phyloP scores from a whole-genome alignment of 2,797 vertebrate genomes.

The Chelonia mydas region DNA sequence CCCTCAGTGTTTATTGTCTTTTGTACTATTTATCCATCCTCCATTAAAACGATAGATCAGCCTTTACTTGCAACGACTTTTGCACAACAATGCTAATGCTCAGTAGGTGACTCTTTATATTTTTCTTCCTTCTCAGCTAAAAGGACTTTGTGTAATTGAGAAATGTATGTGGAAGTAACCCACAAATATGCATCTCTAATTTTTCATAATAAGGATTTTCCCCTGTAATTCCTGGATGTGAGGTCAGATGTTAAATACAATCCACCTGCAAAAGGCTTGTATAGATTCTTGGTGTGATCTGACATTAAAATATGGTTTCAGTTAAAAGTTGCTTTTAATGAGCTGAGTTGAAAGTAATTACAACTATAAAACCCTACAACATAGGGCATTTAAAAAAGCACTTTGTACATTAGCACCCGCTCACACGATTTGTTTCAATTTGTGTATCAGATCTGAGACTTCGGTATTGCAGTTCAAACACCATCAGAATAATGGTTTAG shows the following conservation, averaged over 20 bases:
- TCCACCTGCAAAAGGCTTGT: neutral
- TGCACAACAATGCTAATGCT: fast-evolving
- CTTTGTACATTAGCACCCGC: neutral
- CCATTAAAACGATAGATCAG: neutral
- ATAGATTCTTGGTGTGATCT: neutral
- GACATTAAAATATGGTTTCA: neutral
- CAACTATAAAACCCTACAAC: conserved; percentile 2
- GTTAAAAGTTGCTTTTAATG: neutral
- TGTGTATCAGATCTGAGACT: neutral
- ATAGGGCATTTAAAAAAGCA: neutral
- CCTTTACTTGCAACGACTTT: neutral
- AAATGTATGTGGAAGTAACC: neutral
- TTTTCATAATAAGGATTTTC: neutral
- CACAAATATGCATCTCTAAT: neutral
- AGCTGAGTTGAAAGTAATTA: neutral
- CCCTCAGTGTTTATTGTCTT: neutral
- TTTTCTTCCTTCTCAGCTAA: neutral
- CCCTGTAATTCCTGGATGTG: neutral
- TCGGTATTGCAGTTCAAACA: neutral
- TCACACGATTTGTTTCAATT: neutral
- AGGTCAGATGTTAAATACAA: neutral
- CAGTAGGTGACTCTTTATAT: neutral
- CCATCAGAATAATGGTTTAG: conserved; percentile 31
- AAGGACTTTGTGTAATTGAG: neutral
- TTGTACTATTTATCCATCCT: fast-evolving